Base-by-base conservation (phyloP, 2,113 vertebrate genomes). In the Hystrix cristata region DNA sequence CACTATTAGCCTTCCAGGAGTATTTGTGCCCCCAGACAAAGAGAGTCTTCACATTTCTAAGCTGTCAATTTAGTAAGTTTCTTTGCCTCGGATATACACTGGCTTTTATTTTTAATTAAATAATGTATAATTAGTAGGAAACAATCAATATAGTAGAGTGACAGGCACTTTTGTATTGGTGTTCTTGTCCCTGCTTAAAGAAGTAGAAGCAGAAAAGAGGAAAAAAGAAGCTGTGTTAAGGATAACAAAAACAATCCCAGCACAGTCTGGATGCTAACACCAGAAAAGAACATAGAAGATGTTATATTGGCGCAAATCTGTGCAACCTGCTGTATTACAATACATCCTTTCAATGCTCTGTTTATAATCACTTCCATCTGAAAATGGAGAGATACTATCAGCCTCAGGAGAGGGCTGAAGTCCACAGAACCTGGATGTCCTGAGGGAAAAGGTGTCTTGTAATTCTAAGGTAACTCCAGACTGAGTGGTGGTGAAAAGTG, bases 41-140 rank as follows among this genome's bases (percentile, higher is more conserved):
- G 90, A 95, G 93, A 81, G 81, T 64, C 89, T 65, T 97, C 43
- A 51, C 90, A 72, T 98, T 96, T 98, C 88, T 96, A 95, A 98
- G 95, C 92, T 95, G 51, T 97, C 98, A 96, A 43, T 29, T 96
- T 82, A 91, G 90, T 78, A 48, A 94, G 78, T 91, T 81, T 74
- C 59, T 97, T 93, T 88, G 67, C 91, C 51, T 83, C 88, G 60
- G 15, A 95, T 97, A 91, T 86, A 82, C 51, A 86, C 48, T 94
- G 71, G 65, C 67, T 94, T 95, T 94, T 96, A 85, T 92, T 97
- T 97, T 96, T 74, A 96, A 94, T 97, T 96, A 97, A 90, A 91
- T 92, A 96, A 90, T 88, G 21, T 82, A 19, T 86, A 86, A 95
- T 96, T 97, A 96, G 82, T 79, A 96, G 57, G 87, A 97, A 96